Evolutionary conservation across 2,888 invertebrate genomes (phyloP), one percentile per base, ranked within the genome.

Genomic region (Zhuqinia jingwanae): DNA sequence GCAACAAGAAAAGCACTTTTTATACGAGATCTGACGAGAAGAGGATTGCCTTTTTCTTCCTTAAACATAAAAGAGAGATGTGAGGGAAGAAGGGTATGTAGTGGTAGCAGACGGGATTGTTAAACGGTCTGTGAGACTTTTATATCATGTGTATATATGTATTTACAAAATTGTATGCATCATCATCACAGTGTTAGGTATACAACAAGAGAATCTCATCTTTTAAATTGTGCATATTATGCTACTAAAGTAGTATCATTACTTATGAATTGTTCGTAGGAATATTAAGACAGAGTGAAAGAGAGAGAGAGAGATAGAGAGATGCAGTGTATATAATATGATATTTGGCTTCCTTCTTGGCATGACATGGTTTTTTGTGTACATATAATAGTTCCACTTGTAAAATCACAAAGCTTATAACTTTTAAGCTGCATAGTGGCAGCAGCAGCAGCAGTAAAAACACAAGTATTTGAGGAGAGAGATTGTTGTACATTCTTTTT

Each of bases 61-160:
- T 2, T 22, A 2, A 20, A 56, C 22, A 36, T 27, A 75, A 56
- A 30, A 73, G 27, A 53, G 27, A 27, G 27, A 73, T 15, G 47
- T 27, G 15, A 11, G 27, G 56, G 76, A 56, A 50, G 50, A 53
- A 75, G 47, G 42, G 80, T 20, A 58, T 36, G 36, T 36, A 36
- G 36, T 8, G 3, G 36, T 36, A 36, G 36, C 36, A 8, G 5
- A 36, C 8, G 3, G 58, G 45, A 79, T 79, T 79, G 79, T 79
- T 79, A 79, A 79, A 79, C 80, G 80, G 30, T 42, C 80, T 68
- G 80, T 80, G 30, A 80, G 56, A 68, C 80, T 50, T 53, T n/a
- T 65, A 53, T 73, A 27, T 20, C 47, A 47, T 50, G 50, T 42
- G 20, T 42, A n/a, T n/a, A n/a, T 68, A 68, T 20, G 27, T 45